phyloP scores from a whole-genome alignment of 2,797 vertebrate species.

The Chaetodon trifasciatus region DNA sequence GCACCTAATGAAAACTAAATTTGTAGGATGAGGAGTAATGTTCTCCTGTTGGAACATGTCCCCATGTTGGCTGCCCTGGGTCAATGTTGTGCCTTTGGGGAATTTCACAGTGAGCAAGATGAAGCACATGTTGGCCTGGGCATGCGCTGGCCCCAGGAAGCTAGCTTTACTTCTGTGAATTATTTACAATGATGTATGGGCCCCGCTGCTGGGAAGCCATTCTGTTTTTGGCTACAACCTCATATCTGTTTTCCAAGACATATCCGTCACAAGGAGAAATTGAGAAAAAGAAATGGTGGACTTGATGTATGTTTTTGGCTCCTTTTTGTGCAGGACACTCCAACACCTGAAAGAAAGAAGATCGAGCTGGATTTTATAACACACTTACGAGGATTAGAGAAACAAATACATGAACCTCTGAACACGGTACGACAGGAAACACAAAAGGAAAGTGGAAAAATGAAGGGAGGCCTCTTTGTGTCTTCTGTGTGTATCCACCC shows the following conservation, averaged over 20 bases:
- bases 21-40: conserved; percentile 71
- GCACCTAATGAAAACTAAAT: conserved; percentile 74
- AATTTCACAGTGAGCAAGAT: conserved; percentile 79
- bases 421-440: conserved; percentile 23
- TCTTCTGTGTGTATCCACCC: neutral
- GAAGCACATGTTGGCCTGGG: conserved; percentile 77
- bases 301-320: conserved; percentile 67
- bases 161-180: conserved; percentile 77
- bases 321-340: conserved; percentile 40
- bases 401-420: conserved; percentile 36
- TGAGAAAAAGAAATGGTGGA: conserved; percentile 48
- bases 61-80: conserved; percentile 74
- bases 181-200: conserved; percentile 85
- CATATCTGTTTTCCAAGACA: conserved; percentile 76
- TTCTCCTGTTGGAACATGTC: conserved; percentile 63
- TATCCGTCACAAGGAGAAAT: conserved; percentile 72
- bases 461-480: conserved; percentile 1
- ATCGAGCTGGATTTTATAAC: conserved; percentile 42
- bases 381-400: conserved; percentile 55
- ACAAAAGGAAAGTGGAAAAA: conserved; percentile 10
- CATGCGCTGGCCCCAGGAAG: conserved; percentile 67
- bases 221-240: conserved; percentile 77
- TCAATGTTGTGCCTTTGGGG: conserved; percentile 71
- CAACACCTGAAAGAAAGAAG: conserved; percentile 47
- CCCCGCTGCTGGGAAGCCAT: conserved; percentile 72